phyloP scores from a whole-genome alignment of 2,888 invertebrate genomes.

The Hemistola chrysoprasaria region DNA sequence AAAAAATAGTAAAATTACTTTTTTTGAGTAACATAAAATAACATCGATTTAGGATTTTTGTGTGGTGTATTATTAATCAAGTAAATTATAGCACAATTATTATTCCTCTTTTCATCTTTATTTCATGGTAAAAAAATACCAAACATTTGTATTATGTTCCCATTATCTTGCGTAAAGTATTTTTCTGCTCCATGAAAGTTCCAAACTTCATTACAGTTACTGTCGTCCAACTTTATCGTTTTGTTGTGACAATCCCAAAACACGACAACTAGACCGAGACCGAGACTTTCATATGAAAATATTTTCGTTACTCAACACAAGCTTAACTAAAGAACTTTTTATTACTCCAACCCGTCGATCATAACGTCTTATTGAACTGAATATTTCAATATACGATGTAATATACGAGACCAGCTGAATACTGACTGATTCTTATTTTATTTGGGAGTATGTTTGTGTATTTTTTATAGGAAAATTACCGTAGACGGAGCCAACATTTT shows the following conservation, averaged over 20 bases:
- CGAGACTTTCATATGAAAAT: slow-evolving; percentile 2
- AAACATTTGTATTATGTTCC: no score
- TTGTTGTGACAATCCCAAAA: slow-evolving; percentile 11
- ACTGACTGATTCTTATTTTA: slow-evolving; percentile 14
- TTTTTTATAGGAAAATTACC: slow-evolving; percentile 21
- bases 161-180: no score
- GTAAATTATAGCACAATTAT: no score
- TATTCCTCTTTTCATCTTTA: no score
- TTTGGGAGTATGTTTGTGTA: slow-evolving; percentile 21
- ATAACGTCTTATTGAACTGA: slow-evolving; percentile 12
- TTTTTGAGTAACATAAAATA: no score
- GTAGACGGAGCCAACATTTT: slow-evolving; percentile 23
- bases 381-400: slow-evolving; percentile 16
- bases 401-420: no score
- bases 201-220: no score
- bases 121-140: no score
- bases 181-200: no score
- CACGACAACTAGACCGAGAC: slow-evolving; percentile 4
- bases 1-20: no score
- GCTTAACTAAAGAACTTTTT: slow-evolving; percentile 9
- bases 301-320: slow-evolving; percentile 6
- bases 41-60: no score
- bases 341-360: slow-evolving; percentile 16
- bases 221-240: slow-evolving; percentile 12
- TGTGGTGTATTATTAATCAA: no score